Evolutionary conservation across 1,140 invertebrate species (phyloP).

Genomic region (Tetragonula clypearis): DNA sequence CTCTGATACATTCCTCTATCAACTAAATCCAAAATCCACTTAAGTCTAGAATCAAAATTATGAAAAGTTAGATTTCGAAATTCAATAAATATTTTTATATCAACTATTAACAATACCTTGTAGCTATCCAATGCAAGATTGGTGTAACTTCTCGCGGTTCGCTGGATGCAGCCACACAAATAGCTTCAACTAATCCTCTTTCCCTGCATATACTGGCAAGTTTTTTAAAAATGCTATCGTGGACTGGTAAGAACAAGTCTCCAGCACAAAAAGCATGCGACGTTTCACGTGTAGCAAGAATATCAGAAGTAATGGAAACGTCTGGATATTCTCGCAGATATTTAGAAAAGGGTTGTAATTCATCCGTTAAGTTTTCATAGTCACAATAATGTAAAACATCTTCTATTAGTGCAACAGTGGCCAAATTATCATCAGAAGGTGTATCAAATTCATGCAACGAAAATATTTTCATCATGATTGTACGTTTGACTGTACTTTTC

Average conservation of each 20-base stretch:
- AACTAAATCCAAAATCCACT: conserved; percentile 70
- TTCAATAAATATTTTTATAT: neutral
- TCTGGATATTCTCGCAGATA: conserved; percentile 74
- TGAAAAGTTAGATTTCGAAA: neutral
- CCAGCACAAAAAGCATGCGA: conserved; percentile 72
- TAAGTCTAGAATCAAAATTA: conserved; percentile 47
- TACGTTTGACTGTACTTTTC: neutral
- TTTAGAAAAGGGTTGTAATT: conserved; percentile 71
- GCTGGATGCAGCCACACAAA: conserved; percentile 80
- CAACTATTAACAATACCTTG: conserved; percentile 60
- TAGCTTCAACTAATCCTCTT: conserved; percentile 83
- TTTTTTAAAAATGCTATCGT: conserved; percentile 79
- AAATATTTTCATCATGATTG: conserved; percentile 72
- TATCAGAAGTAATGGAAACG: conserved; percentile 74
- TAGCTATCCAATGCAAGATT: conserved; percentile 73
- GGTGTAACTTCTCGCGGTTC: conserved; percentile 75
- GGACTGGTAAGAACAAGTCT: conserved; percentile 79
- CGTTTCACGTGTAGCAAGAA: conserved; percentile 77
- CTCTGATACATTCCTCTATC: conserved; percentile 75
- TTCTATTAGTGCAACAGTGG: conserved; percentile 66
- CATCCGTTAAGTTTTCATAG: conserved; percentile 69
- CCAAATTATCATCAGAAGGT: conserved; percentile 64
- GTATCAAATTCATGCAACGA: conserved; percentile 72
- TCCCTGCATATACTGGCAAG: conserved; percentile 81
- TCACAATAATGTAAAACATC: conserved; percentile 63